phyloP scores from a whole-genome alignment of 2,113 vertebrate genomes.

The Apodemus speciosus region DNA sequence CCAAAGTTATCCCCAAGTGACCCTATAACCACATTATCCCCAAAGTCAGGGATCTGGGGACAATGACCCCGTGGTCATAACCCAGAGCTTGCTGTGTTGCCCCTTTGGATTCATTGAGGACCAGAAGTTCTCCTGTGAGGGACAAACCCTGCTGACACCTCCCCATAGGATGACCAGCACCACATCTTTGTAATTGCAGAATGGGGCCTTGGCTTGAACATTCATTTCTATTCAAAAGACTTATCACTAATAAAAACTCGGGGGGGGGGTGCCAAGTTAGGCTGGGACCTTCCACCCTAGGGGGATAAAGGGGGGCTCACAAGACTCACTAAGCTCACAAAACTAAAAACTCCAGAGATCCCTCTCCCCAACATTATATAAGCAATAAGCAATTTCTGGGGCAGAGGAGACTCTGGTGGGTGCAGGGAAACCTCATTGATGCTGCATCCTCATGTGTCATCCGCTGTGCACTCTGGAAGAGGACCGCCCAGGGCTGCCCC shows the following conservation, averaged over 20 bases:
- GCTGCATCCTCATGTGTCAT: too few species aligned
- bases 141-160: neutral
- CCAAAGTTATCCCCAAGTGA: too few species aligned
- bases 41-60: neutral
- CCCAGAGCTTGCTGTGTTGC: neutral
- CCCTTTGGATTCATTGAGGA: neutral
- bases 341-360: neutral
- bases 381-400: neutral
- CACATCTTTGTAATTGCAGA: neutral
- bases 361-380: neutral
- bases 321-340: neutral
- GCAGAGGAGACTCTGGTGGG: neutral
- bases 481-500: neutral
- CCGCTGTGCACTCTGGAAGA: neutral
- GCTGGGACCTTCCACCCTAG: neutral
- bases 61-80: neutral
- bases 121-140: neutral
- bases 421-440: neutral
- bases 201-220: neutral
- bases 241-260: neutral
- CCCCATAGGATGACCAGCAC: neutral
- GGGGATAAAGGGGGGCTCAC: neutral
- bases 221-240: neutral
- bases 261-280: neutral
- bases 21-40: neutral